Evolutionary conservation across 2,113 vertebrate genomes (phyloP), one percentile per base, ranked within the genome.

Genomic region (Opisthocomus hoazin): DNA sequence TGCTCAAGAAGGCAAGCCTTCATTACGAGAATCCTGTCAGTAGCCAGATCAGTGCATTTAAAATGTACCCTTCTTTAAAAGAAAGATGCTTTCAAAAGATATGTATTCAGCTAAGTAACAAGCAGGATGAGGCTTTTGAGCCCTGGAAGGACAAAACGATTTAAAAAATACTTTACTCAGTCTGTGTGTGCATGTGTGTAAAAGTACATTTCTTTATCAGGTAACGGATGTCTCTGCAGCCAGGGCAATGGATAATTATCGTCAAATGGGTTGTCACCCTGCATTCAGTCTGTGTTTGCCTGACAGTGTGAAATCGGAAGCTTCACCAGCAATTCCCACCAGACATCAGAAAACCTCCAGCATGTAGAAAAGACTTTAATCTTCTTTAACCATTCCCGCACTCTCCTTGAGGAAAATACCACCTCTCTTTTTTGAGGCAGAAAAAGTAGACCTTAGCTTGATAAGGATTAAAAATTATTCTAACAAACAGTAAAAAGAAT

Each of bases 231-330:
- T 85, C 69, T 60, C 85, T 75, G 90, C 93, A 96, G 91, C 92
- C 92, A 85, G 94, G 78, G 89, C 82, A 70, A 75, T 63, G 90
- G 91, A 79, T 96, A 96, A 97, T 98, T 97, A 96, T 96, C 97
- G 97, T 97, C 96, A 71, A 96, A 95, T 74, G 84, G 91, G 93
- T 83, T 96, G 97, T 98, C 97, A 97, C 82, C 95, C 70, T 90
- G 61, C 84, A 93, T 97, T 97, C 85, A 6, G 61, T 58, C 94
- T 84, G 95, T 19, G 0, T 73, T 89, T 6, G 3, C 81, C 84
- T 95, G 97, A 96, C 94, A 91, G 60, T 41, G 57, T 84, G 91
- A 97, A 94, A 94, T 84, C 63, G 11, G 70, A 97, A 97, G 93
- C 81, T 93, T 93, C 93, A 95, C 41, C 87, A 94, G 94, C 97